Base-by-base conservation (phyloP, 2,888 invertebrate genomes). In the Drosophila subsilvestris region DNA sequence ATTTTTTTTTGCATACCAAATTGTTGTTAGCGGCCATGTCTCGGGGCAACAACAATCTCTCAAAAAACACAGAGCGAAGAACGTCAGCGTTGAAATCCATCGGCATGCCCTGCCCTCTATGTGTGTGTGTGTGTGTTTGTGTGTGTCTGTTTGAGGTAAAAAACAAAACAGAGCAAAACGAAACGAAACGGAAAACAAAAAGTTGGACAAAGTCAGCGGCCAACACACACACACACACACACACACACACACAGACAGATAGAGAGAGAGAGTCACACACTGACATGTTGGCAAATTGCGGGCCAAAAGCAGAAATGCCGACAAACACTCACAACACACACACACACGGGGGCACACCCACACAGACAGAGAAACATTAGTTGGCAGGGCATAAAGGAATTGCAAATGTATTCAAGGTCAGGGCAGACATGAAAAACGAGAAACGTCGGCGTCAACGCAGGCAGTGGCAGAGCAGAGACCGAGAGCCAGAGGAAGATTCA, bases 341-440 rank as follows among this genome's bases (percentile, higher is more conserved):
- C 44, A 50, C 45, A 65, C 63, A 70, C 48, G 71, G 22, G 63
- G 47, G 59, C 22, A 62, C 45, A 58, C 27, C 44, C 50, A 48
- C 12, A 63, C 22, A 43, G 9, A 58, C 25, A 44, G 29, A 53
- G 22, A 57, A 54, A 62, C 63, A 71, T 65, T 74, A 63, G 77
- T 79, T 81, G 77, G 70, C 86, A 83, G 66, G 74, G 74, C 78
- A 76, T 70, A 78, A 76, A 76, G 70, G 76, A 83, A 78, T 68
- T 85, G 85, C 85, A 76, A 73, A 75, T 79, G 79, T 86, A 85
- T 85, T 86, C 85, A 86, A 86, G 85, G 85, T 86, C 85, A 85
- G 78, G 79, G 84, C 81, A 83, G 86, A 58, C 71, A 71, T 71
- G 75, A 74, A 75, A 68, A 75, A 68, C 47, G 56, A 63, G 69